Percentiles rank a stretch among this genome's conserved stretches.
These are phyloP conservation scores for Lepidurus apus DNA, from an alignment of 1,140 invertebrate genomes.

Conservation along the genomic window DNA sequence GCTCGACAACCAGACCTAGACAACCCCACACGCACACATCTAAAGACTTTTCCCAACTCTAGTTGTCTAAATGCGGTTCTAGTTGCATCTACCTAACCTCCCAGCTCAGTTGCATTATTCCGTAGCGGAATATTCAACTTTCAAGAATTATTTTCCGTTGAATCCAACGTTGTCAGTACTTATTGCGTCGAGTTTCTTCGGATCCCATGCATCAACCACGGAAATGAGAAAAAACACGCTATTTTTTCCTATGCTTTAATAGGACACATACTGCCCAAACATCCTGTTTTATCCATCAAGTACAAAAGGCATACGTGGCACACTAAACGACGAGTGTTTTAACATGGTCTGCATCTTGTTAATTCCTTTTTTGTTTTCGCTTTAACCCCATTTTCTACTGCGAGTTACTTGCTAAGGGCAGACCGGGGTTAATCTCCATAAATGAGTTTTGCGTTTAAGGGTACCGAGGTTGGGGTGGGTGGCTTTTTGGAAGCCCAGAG, in stretches of 20 bases:
- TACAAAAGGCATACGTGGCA: neutral
- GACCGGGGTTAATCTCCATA: slow-evolving; percentile 5
- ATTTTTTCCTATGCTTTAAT: too few relatives aligned
- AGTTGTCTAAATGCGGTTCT: neutral
- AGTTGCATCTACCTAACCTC: neutral
- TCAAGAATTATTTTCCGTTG: too few relatives aligned
- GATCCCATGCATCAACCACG: too few relatives aligned
- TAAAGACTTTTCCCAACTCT: neutral
- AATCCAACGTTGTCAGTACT: too few relatives aligned
- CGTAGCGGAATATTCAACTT: too few relatives aligned
- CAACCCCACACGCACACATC: neutral
- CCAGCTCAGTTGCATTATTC: too few relatives aligned
- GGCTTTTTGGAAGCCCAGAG: neutral
- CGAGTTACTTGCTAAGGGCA: slow-evolving; percentile 18
- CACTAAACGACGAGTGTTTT: neutral
- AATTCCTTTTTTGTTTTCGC: slow-evolving; percentile 2
- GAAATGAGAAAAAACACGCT: too few relatives aligned
- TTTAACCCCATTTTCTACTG: slow-evolving; percentile 11
- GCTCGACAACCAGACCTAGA: neutral
- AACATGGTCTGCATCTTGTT: neutral
- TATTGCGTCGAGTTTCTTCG: too few relatives aligned
- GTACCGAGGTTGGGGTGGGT: slow-evolving; percentile 12
- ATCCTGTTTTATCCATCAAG: slow-evolving; percentile 4
- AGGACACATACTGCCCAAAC: neutral
- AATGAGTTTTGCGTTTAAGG: slow-evolving; percentile 15